phyloP scores from a whole-genome alignment of 2,113 vertebrate species.

The Gopherus evgoodei region DNA sequence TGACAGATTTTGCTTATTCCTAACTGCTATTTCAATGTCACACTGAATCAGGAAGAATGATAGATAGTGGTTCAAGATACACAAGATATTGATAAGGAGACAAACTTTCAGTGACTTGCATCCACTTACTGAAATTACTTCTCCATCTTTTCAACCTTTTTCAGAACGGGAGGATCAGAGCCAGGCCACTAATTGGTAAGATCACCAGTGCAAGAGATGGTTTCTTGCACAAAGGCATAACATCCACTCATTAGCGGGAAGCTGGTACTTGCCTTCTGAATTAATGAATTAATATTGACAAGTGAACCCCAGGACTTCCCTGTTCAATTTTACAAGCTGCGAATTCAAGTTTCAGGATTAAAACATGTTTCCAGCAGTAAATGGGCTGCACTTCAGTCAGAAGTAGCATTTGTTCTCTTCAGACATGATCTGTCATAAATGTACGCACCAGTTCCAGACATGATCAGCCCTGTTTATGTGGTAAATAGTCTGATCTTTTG shows the following conservation, averaged over 20 bases:
- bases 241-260: background rate
- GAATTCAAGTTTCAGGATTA: background rate
- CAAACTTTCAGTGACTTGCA: background rate
- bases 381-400: background rate
- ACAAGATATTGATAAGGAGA: fast-evolving
- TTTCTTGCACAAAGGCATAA: background rate
- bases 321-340: background rate
- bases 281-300: background rate
- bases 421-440: background rate
- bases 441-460: background rate
- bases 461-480: background rate
- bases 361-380: background rate
- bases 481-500: background rate
- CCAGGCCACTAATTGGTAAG: background rate
- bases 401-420: background rate
- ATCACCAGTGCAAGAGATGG: background rate
- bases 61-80: background rate
- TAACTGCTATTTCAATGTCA: background rate
- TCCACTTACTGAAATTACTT: fast-evolving
- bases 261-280: background rate
- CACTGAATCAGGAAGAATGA: background rate
- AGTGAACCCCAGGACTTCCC: background rate
- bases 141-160: background rate
- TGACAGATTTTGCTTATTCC: background rate
- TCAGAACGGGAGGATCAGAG: background rate